A percentile compares a stretch with the other conserved stretches of the same genome.
phyloP scores from a whole-genome alignment of 2,888 invertebrate species.

The Coelinius sp. region DNA sequence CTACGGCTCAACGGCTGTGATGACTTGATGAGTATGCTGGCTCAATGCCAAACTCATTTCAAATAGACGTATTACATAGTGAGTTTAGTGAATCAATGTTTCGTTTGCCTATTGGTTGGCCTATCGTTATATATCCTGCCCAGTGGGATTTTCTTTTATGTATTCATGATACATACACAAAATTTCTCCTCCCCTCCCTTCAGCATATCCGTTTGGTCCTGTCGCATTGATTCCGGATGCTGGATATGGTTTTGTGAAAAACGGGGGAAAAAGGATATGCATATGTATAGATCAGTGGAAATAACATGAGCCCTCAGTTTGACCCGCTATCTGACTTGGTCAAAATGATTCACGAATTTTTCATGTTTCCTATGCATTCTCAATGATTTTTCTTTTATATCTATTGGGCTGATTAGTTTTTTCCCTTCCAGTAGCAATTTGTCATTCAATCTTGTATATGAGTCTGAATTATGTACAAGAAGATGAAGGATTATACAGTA shows the following conservation, averaged over 20 bases:
- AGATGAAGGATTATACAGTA: not conserved
- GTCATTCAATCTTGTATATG: not conserved
- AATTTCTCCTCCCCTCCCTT: no score
- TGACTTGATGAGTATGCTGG: slow-evolving; percentile 54
- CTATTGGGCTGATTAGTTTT: not conserved
- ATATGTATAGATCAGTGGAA: slow-evolving; percentile 2
- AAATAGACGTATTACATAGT: slow-evolving; percentile 68
- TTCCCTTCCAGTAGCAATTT: no score
- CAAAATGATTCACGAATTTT: slow-evolving; percentile 8
- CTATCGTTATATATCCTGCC: not conserved
- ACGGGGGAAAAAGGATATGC: not conserved
- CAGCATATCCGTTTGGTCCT: slow-evolving; percentile 2
- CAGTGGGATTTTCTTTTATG: slow-evolving; percentile 1
- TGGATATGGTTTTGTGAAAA: slow-evolving; percentile 11
- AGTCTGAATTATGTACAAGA: not conserved
- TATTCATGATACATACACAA: slow-evolving; percentile 1
- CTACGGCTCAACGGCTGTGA: not conserved
- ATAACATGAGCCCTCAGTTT: not conserved
- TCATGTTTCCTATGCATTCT: not conserved
- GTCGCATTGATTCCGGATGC: slow-evolving; percentile 6
- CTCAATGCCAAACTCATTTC: slow-evolving; percentile 65
- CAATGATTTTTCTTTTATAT: not conserved
- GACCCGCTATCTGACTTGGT: slow-evolving; percentile 6
- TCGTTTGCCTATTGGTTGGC: slow-evolving; percentile 45
- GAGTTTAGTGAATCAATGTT: slow-evolving; percentile 68